Evolutionary conservation across 2,113 vertebrate species (phyloP), one percentile per base, ranked within the genome.

Genomic region (Alligator sinensis): DNA sequence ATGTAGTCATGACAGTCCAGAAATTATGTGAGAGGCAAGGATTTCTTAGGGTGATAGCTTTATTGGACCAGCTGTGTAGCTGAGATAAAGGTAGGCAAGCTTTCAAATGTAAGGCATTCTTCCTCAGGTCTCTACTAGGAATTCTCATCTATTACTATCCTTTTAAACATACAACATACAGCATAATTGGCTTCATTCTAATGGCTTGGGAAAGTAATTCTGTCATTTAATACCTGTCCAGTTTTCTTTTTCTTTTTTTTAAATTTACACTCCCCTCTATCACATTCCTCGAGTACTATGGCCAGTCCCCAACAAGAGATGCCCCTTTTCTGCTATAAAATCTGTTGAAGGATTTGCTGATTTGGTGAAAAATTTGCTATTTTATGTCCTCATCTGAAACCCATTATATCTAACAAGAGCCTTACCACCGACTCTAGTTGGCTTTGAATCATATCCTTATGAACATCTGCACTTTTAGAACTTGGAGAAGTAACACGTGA

Each of bases 361-460:
- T 28, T 82, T 68, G 8, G 5, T 27, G 76, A 59, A 30, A 88
- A 72, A 0, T 24, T 11, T 0, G 0, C 3, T 82, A 3, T 66
- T 84, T 25, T 66, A 81, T 66, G 21, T 6, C 17, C 81, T 86
- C 61, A 82, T 38, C 6, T 25, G 91, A 88, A 84, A 27, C 21
- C 80, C 47, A 86, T 62, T 77, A 72, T 68, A 63, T 60, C 4
- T n/a, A 30, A 68, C n/a, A 30, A 6, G 68, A 38, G 17, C 64
- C 57, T 55, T 14, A 6, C 1, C 76, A n/a, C 64, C 19, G 80
- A 77, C 30, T 76, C 82, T 47, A 85, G 8, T 5, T 58, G 28
- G 14, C 16, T 88, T 80, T 85, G 30, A 8, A 38, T 72, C 68
- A 38, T 30, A 19, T 4, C 11, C 30, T 38, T 72, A 72, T 38